These are phyloP conservation scores for Meandrusa payeni DNA, from an alignment of 2,888 invertebrate species.

Conservation along the genomic window DNA sequence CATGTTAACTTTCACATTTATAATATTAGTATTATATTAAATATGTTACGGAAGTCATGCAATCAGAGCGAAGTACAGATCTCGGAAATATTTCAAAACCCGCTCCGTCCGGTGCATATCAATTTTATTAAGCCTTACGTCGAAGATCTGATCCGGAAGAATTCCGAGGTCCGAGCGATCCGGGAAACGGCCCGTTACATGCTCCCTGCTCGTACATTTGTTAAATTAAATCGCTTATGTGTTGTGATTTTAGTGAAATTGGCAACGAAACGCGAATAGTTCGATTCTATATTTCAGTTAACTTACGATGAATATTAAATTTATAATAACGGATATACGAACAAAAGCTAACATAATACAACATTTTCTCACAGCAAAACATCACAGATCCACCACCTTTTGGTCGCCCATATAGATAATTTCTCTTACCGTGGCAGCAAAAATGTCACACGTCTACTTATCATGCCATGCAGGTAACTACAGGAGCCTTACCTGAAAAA, in stretches of 20 bases:
- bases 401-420: conserved; percentile 20
- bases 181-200: not conserved
- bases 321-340: too few species aligned
- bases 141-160: not conserved
- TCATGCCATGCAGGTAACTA: conserved; percentile 65
- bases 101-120: not conserved
- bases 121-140: too few species aligned
- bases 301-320: too few species aligned
- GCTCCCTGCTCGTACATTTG: not conserved
- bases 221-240: not conserved
- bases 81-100: conserved; percentile 5
- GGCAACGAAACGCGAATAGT: too few species aligned
- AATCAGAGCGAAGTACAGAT: conserved; percentile 10
- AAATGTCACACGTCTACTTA: conserved; percentile 71
- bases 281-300: too few species aligned
- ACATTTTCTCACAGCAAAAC: too few species aligned
- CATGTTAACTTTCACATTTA: too few species aligned
- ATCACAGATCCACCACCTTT: too few species aligned
- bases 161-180: not conserved
- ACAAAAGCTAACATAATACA: too few species aligned
- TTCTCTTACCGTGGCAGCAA: conserved; percentile 64
- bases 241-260: too few species aligned
- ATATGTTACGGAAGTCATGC: too few species aligned
- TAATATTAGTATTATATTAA: too few species aligned
- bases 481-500: conserved; percentile 64